Conservation (phyloP, 2,888 invertebrate species). For the Cerastoderma edule region DNA sequence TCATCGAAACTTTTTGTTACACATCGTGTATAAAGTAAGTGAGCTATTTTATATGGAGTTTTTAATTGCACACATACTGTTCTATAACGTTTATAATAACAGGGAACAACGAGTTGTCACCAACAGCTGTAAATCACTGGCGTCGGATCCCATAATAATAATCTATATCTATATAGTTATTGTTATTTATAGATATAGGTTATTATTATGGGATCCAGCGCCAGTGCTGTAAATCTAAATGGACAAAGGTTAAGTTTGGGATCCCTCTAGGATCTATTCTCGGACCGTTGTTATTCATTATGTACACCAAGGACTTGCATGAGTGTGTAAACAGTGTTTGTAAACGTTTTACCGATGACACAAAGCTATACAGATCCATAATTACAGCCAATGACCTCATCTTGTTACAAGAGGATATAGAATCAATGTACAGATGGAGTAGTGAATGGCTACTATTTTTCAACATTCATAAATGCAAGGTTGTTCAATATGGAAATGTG, state of each 20-base stretch:
- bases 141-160: no score
- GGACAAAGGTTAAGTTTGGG: conserved; percentile 5
- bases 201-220: no score
- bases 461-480: conserved; percentile 28
- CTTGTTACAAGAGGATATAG: conserved; percentile 29
- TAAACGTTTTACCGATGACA: conserved; percentile 32
- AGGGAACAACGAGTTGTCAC: no score
- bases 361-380: conserved; percentile 23
- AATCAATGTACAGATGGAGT: conserved; percentile 15
- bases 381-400: conserved; percentile 3
- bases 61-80: no score
- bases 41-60: no score
- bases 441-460: conserved; percentile 30
- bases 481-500: conserved; percentile 8
- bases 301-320: conserved; percentile 33
- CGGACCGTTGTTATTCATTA: conserved; percentile 28
- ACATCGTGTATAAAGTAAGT: no score
- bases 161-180: no score
- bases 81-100: no score
- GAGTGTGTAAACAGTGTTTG: conserved; percentile 9
- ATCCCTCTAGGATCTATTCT: conserved; percentile 4
- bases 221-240: background rate
- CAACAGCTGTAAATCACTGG: no score
- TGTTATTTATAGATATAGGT: no score
- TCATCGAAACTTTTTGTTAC: no score